Evolutionary conservation across 2,888 invertebrate species (phyloP).

Genomic region (Ochropleura plecta): DNA sequence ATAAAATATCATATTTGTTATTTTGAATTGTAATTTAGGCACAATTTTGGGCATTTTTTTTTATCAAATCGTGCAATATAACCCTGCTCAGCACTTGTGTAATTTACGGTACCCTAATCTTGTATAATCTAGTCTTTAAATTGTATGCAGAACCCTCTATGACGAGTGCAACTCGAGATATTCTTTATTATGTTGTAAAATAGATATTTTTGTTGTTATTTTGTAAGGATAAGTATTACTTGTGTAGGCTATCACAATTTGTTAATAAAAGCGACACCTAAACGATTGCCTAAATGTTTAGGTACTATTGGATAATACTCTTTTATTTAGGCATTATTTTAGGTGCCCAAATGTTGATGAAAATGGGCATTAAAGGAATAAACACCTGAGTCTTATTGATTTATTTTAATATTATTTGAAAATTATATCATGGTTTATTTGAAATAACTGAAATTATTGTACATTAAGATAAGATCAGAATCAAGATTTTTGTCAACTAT

Average conservation of each 20-base stretch:
- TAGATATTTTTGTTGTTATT: constrained; percentile 33
- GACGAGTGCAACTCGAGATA: constrained; percentile 17
- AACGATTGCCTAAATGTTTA: neutral
- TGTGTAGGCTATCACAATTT: constrained; percentile 6
- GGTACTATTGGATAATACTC: neutral
- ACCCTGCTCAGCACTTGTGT: constrained; percentile 1
- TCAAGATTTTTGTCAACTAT: too few species aligned
- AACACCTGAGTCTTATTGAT: constrained; percentile 1
- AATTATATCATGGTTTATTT: too few species aligned
- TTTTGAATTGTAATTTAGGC: neutral
- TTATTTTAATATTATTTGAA: neutral
- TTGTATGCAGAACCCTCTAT: constrained; percentile 14
- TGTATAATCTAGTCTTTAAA: constrained; percentile 45
- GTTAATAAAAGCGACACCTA: neutral
- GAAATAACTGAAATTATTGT: too few species aligned
- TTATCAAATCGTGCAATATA: constrained; percentile 20
- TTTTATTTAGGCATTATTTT: neutral
- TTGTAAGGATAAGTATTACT: constrained; percentile 54
- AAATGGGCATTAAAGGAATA: neutral
- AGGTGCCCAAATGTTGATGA: neutral
- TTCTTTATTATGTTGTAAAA: constrained; percentile 21
- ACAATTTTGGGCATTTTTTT: neutral
- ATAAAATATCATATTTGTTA: neutral
- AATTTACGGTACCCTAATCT: constrained; percentile 20
- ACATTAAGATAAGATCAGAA: too few species aligned